Base-by-base conservation (phyloP, 2,113 vertebrate species). In the Corvus moneduloides region DNA sequence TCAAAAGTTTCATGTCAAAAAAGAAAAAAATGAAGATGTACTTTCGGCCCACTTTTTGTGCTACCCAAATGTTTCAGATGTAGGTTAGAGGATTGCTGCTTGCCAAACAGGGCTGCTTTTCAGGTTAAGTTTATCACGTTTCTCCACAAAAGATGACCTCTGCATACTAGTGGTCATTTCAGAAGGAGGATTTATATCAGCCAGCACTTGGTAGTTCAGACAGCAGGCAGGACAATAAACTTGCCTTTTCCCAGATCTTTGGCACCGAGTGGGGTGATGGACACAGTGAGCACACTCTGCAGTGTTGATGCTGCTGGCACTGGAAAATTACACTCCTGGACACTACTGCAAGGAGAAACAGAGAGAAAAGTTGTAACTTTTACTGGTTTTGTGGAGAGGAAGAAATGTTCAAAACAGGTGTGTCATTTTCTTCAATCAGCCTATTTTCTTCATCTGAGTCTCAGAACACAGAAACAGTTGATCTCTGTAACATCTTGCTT, bases 301-400 rank as follows among this genome's bases (percentile, higher is more conserved):
- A 1, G 7, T 33, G 24, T 51, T 9, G 2, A 37, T 0, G 0
- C 16, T 6, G 6, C 35, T 55, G 41, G 23, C 20, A 27, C 18
- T 46, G 44, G 39, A 58, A 27, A 63, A 46, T 39, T 67, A 35
- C 12, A 16, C 16, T 74, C 20, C 28, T 73, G 28, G 59, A 75
- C 8, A 39, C 5, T 11, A n/a, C 8, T 35, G 16, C 7, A 64
- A 67, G 64, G n/a, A 62, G 28, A n/a, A 61, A 64, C 8, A 64
- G 41, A 79, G 11, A 19, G 39, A 54, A 82, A 84, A 66, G 12
- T 7, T 87, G 19, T 41, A 43, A 43, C 28, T 77, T 48, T 44
- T 59, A 41, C 28, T 58, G 27, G 15, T 9, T 84, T 89, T 55
- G 44, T 32, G 22, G 78, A 51, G 8, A 44, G 9, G 11, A 80